phyloP scores from a whole-genome alignment of 2,888 invertebrate species.

The Geotrupes spiniger region DNA sequence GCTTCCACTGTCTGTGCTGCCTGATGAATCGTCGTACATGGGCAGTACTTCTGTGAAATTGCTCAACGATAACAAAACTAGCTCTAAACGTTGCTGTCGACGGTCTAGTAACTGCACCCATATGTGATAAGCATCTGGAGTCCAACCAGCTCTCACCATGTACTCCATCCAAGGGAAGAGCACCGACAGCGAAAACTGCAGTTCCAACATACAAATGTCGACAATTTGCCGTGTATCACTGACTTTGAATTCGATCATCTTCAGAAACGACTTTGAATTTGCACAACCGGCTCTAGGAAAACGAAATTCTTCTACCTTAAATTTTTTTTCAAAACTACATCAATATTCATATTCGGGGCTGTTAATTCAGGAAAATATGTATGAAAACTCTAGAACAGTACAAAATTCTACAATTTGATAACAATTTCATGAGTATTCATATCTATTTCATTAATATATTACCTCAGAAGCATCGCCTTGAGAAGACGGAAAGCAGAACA shows the following conservation, averaged over 20 bases:
- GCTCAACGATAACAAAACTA: conserved; percentile 77
- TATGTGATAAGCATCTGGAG: conserved; percentile 81
- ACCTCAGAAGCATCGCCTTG: conserved; percentile 59
- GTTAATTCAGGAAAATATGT: too few species aligned
- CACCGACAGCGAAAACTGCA: conserved; percentile 72
- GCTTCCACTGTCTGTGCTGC: conserved; percentile 41
- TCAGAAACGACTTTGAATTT: conserved; percentile 86
- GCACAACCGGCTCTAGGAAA: conserved; percentile 87
- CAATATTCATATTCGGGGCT: too few species aligned
- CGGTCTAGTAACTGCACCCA: conserved; percentile 92
- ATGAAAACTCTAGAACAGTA: too few species aligned
- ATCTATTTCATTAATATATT: not conserved
- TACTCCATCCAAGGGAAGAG: conserved; percentile 95
- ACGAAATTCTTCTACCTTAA: conserved; percentile 78
- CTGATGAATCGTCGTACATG: conserved; percentile 49
- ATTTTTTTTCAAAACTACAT: too few species aligned
- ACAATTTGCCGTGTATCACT: conserved; percentile 64
- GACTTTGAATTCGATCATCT: conserved; percentile 77
- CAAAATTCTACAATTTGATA: too few species aligned
- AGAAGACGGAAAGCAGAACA: conserved; percentile 84
- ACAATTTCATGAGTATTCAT: too few species aligned
- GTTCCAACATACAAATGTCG: conserved; percentile 72
- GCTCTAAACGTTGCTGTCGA: conserved; percentile 78
- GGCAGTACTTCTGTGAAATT: conserved; percentile 67
- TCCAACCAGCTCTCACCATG: conserved; percentile 93